Base-by-base conservation (phyloP, 2,888 invertebrate genomes). In the Dynastes hyllus region DNA sequence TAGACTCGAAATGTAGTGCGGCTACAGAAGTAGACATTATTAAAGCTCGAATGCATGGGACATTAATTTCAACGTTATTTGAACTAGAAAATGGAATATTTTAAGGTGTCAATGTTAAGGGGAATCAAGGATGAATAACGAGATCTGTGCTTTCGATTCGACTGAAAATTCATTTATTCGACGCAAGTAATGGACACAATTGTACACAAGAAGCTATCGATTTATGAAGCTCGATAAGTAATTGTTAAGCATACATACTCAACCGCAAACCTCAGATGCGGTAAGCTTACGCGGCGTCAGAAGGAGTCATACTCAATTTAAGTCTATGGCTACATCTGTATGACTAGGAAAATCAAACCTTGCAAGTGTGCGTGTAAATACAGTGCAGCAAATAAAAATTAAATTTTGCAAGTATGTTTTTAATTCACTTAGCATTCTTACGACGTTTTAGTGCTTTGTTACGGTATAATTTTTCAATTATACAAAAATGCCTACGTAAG, bases 201-300 rank as follows among this genome's bases (percentile, higher is more conserved):
- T 40, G 61, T 73, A 45, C 9, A 22, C 40, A 40, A 37, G 29
- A 55, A 11, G 45, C 1, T 22, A 37, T 61, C 16, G 55, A 73
- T 58, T 58, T 73, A 22, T 58, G 22, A 73, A 58, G 22, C 45
- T 61, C 53, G 53, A 55, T 73, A 61, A 29, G 73, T 61, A 73
- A 73, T 73, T 27, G 40, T 73, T 58, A 58, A 73, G 11, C 61
- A n/a, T 73, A 9, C 16, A 73, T 61, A 40, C 16, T 61, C 53
- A 40, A 40, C 58, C 73, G 22, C 40, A 61, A 45, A 61, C 73
- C 73, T 61, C 73, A 73, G 58, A 27, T 73, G 61, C 13, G 40
- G 61, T 58, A 11, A 55, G 29, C 32, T 71, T n/a, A 29, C 13
- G 1, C 53, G 27, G 13, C 53, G 16, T 45, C 45, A 2, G 45